Percentiles rank a stretch among this genome's conserved stretches.
Evolutionary conservation across 2,113 vertebrate species (phyloP).

Genomic region (Sorex araneus): DNA sequence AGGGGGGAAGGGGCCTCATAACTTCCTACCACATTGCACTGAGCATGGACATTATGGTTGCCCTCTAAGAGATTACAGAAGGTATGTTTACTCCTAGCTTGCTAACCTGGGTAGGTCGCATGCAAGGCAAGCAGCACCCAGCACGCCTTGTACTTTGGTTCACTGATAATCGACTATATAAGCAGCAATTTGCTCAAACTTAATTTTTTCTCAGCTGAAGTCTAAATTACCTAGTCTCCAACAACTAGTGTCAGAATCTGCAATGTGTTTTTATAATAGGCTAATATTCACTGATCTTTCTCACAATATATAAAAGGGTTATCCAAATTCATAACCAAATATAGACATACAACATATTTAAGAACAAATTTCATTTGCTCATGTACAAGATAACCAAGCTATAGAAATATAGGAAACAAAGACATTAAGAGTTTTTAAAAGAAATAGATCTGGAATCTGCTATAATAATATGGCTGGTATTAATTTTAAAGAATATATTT

Average conservation of each 20-base stretch:
- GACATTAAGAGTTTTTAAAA: conserved; percentile 15
- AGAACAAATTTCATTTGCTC: conserved; percentile 24
- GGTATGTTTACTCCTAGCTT: too few relatives aligned
- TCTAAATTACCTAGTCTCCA: not conserved
- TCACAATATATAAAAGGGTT: not conserved
- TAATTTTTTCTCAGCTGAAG: conserved; percentile 13
- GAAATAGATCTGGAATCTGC: conserved; percentile 9
- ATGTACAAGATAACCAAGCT: not conserved
- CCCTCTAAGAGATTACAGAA: too few relatives aligned
- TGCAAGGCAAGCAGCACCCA: too few relatives aligned
- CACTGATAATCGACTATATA: not conserved
- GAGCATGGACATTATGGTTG: too few relatives aligned
- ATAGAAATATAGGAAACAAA: conserved; percentile 48
- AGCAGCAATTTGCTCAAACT: not conserved
- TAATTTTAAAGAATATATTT: conserved; percentile 66
- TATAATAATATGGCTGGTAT: conserved; percentile 40
- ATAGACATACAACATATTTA: not conserved
- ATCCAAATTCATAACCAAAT: not conserved
- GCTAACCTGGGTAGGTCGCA: too few relatives aligned
- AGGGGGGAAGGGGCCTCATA: too few relatives aligned
- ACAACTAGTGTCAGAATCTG: not conserved
- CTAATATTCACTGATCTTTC: not conserved
- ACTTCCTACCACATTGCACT: too few relatives aligned
- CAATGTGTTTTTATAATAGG: not conserved
- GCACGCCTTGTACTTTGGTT: not conserved